A percentile compares a stretch with the other conserved stretches of the same genome.
Evolutionary conservation across 2,113 vertebrate species (phyloP).

Genomic region (Hydrolagus affinis): DNA sequence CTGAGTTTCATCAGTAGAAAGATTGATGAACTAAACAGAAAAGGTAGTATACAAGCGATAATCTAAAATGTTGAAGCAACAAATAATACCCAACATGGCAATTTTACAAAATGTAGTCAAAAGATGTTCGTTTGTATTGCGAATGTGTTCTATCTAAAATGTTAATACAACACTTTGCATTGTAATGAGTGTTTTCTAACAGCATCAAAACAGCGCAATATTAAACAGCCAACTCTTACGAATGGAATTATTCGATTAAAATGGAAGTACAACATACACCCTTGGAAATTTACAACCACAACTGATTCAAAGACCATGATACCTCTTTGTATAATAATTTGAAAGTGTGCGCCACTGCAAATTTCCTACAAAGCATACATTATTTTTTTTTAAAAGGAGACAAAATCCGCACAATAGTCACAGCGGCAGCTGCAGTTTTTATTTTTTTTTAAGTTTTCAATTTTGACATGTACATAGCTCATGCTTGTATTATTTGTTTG

Average conservation of each 20-base stretch:
- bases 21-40: slow-evolving; percentile 65
- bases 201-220: slow-evolving; percentile 28
- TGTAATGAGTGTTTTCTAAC: slow-evolving; percentile 21
- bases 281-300: slow-evolving; percentile 27
- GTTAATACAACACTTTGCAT: slow-evolving; percentile 32
- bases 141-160: slow-evolving; percentile 28
- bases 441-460: neutral
- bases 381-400: neutral
- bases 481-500: slow-evolving; percentile 27
- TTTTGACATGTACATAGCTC: slow-evolving; percentile 30
- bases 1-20: slow-evolving; percentile 69
- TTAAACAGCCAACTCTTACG: slow-evolving; percentile 26
- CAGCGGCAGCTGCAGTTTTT: slow-evolving; percentile 25
- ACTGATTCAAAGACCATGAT: slow-evolving; percentile 30
- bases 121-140: slow-evolving; percentile 35
- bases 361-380: slow-evolving; percentile 30
- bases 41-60: slow-evolving; percentile 75
- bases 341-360: slow-evolving; percentile 23
- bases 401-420: slow-evolving; percentile 13
- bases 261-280: slow-evolving; percentile 30
- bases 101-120: slow-evolving; percentile 52
- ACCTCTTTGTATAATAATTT: slow-evolving; percentile 25
- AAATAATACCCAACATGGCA: slow-evolving; percentile 39
- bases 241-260: slow-evolving; percentile 28
- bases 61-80: slow-evolving; percentile 66